Percentiles rank a stretch among this genome's conserved stretches.
These are phyloP conservation scores for Intellagama lesueurii DNA, from an alignment of 2,797 vertebrate species.

Conservation along the genomic window DNA sequence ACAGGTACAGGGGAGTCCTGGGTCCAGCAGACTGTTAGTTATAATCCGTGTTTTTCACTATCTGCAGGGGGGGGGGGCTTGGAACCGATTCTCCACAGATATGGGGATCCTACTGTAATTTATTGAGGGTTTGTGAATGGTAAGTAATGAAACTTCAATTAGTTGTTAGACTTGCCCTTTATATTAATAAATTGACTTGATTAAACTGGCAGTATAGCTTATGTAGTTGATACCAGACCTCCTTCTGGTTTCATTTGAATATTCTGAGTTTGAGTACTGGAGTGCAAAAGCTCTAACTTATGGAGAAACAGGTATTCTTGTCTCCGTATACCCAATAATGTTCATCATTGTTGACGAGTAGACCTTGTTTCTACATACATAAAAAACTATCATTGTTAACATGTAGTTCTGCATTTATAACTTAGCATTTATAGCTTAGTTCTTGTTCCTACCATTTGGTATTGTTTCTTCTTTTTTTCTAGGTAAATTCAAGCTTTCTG, in stretches of 20 bases:
- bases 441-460: background rate
- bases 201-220: background rate
- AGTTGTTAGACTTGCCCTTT: background rate
- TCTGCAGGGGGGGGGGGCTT: too few species aligned
- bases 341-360: too few species aligned
- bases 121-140: background rate
- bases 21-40: too few species aligned
- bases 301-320: too few species aligned
- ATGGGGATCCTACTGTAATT: too few species aligned
- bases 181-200: background rate
- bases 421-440: background rate
- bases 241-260: too few species aligned
- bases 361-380: background rate
- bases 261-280: too few species aligned
- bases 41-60: too few species aligned
- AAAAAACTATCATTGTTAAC: background rate
- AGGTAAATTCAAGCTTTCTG: slow-evolving; percentile 1
- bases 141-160: background rate
- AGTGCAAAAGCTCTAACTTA: too few species aligned
- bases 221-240: background rate
- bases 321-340: too few species aligned
- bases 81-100: too few species aligned
- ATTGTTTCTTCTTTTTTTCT: background rate
- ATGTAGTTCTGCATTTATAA: background rate
- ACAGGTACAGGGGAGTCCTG: too few species aligned